Conservation (phyloP, 2,113 vertebrate species). For the Melanostigma gelatinosum region DNA sequence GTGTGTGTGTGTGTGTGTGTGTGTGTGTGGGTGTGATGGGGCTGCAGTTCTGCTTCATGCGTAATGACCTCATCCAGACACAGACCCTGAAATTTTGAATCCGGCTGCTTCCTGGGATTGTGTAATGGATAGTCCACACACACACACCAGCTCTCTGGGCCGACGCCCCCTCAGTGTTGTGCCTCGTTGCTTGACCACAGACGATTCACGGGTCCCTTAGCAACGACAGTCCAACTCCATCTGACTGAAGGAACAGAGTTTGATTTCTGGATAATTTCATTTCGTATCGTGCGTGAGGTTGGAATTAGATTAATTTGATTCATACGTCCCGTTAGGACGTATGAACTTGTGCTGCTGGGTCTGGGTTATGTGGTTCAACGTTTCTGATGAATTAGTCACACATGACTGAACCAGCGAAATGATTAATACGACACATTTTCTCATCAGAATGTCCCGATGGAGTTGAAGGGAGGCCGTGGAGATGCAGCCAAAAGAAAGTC, state of each 20-base stretch:
- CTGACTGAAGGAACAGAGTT: slow-evolving; percentile 8
- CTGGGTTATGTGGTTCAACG: background rate
- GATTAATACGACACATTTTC: background rate
- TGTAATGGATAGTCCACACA: slow-evolving; percentile 63
- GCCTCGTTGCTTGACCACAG: slow-evolving; percentile 37
- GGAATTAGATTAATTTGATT: slow-evolving; percentile 32
- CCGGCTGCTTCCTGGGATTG: slow-evolving; percentile 68
- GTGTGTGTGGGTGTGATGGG: slow-evolving; percentile 43
- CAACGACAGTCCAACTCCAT: slow-evolving; percentile 12
- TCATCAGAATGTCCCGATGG: background rate
- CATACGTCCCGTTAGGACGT: background rate
- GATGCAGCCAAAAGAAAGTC: background rate
- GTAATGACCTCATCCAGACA: slow-evolving; percentile 75
- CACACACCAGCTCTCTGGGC: slow-evolving; percentile 25
- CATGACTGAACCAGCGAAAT: background rate
- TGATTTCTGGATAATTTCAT: slow-evolving; percentile 42
- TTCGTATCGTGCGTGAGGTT: background rate
- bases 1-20: slow-evolving; percentile 29
- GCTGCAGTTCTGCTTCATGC: slow-evolving; percentile 63
- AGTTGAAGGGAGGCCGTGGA: background rate
- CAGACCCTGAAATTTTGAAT: slow-evolving; percentile 62
- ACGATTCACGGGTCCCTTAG: slow-evolving; percentile 23
- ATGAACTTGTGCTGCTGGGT: background rate
- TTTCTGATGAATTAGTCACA: background rate
- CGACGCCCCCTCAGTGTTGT: slow-evolving; percentile 40